Percentiles rank a stretch among this genome's conserved stretches.
Evolutionary conservation across 2,888 invertebrate genomes (phyloP).

Genomic region (Cheilosia scutellata): DNA sequence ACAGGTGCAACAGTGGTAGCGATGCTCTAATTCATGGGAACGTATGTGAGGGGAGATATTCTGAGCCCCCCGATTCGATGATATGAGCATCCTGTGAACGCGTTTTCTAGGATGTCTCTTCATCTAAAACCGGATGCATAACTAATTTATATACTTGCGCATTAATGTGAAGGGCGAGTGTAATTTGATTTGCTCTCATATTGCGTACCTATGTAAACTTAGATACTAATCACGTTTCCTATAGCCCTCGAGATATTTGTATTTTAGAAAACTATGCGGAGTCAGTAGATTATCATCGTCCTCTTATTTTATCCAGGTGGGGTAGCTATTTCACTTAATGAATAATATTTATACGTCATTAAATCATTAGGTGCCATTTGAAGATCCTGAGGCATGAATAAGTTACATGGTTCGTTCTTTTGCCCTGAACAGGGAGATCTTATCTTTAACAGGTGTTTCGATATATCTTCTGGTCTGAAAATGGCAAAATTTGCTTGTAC

Average conservation of each 20-base stretch:
- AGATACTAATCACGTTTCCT: slow-evolving; percentile 6
- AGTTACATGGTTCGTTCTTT: too few relatives aligned
- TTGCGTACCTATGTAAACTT: slow-evolving; percentile 2
- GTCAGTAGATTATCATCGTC: too few relatives aligned
- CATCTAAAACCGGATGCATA: slow-evolving; percentile 52
- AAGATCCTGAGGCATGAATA: too few relatives aligned
- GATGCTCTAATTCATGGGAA: slow-evolving; percentile 64
- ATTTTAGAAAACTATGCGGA: too few relatives aligned
- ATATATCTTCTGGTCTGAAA: too few relatives aligned
- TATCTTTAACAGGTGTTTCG: too few relatives aligned
- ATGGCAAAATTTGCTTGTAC: too few relatives aligned
- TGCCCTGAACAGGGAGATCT: too few relatives aligned
- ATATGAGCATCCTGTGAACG: slow-evolving; percentile 68
- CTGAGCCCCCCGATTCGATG: slow-evolving; percentile 53
- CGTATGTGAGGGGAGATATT: slow-evolving; percentile 7
- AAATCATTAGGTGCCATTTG: too few relatives aligned
- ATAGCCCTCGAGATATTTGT: slow-evolving; percentile 44
- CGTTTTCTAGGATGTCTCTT: slow-evolving; percentile 59
- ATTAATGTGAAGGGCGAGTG: slow-evolving; percentile 30
- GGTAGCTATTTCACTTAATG: too few relatives aligned
- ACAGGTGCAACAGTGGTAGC: slow-evolving; percentile 70
- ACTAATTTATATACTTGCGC: slow-evolving; percentile 49
- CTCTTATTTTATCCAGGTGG: too few relatives aligned
- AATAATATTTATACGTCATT: too few relatives aligned
- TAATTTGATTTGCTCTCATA: slow-evolving; percentile 38